Base-by-base conservation (phyloP, 2,113 vertebrate species). In the Gorsachius goisagi region DNA sequence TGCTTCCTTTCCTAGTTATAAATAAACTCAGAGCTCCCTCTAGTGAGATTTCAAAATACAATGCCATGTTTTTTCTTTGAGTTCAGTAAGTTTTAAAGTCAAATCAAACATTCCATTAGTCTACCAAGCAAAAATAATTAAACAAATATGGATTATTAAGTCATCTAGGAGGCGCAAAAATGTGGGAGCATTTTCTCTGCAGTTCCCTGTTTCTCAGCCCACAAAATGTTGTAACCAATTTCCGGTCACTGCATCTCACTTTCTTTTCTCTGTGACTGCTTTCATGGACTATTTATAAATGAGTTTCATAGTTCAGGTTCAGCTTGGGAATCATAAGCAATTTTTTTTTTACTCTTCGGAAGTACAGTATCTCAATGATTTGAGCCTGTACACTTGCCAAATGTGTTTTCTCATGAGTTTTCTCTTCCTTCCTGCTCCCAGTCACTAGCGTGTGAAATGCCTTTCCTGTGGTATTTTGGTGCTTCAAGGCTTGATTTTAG, bases 1-100 rank as follows among this genome's bases (percentile, higher is more conserved):
- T 5, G 5, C 8, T 15, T 32, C 8, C 33, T 72, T 69, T 77
- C 45, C 21, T 18, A 24, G 26, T 18, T 64, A 52, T 63, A 71
- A 63, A 64, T 52, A 90, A 94, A 44, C 55, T 62, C 20, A 7
- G 83, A 77, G 89, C 95, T 90, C 97, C 97, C 95, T 95, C 96
- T 96, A 89, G 94, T 88, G 94, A 78, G 21, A 72, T 1, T 75
- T 87, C 19, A 45, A 67, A 85, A 32, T 19, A 13, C 3, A 17
- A 6, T 12, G 2, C 8, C 10, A 44, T 2, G 6, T 17, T 35
- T 55, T 50, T n/a, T 13, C 3, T 20, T 8, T 7, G 58, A 39
- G 8, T 8, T 33, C 41, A 6, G 21, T 18, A 68, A 26, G 7
- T 62, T 78, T 30, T 24, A 27, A 77, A 92, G 39, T 41, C 22